Conservation (phyloP, 2,113 vertebrate species). For the Ardeotis arabs region DNA sequence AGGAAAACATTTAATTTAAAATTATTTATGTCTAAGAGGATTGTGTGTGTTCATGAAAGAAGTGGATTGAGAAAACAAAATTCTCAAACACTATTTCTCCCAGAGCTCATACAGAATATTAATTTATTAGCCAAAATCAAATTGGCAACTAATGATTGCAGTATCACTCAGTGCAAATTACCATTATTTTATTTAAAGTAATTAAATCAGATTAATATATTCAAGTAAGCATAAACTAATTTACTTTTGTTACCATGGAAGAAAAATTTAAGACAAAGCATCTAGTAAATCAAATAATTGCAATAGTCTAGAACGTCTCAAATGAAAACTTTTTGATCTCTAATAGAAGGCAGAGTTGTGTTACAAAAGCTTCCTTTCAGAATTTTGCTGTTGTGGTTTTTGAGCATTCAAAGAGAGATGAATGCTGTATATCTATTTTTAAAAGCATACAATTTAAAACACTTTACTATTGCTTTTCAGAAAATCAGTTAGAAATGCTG, state of each 20-base stretch:
- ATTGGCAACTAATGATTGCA: neutral
- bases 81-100: neutral
- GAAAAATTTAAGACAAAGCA: neutral
- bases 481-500: neutral
- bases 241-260: neutral
- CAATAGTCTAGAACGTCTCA: neutral
- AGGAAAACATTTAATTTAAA: slow-evolving; percentile 9
- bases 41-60: neutral
- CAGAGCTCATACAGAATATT: neutral
- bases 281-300: neutral
- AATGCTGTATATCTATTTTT: neutral
- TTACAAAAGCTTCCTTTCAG: neutral
- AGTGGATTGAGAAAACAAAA: neutral
- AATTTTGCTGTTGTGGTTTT: neutral
- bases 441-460: neutral
- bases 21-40: neutral
- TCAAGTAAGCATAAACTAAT: neutral
- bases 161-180: neutral
- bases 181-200: neutral
- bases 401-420: neutral
- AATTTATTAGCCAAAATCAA: neutral
- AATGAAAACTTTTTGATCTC: neutral
- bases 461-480: neutral
- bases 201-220: neutral
- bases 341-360: neutral